Evolutionary conservation across 2,797 vertebrate genomes (phyloP).

Genomic region (Melanotaenia nigrans): DNA sequence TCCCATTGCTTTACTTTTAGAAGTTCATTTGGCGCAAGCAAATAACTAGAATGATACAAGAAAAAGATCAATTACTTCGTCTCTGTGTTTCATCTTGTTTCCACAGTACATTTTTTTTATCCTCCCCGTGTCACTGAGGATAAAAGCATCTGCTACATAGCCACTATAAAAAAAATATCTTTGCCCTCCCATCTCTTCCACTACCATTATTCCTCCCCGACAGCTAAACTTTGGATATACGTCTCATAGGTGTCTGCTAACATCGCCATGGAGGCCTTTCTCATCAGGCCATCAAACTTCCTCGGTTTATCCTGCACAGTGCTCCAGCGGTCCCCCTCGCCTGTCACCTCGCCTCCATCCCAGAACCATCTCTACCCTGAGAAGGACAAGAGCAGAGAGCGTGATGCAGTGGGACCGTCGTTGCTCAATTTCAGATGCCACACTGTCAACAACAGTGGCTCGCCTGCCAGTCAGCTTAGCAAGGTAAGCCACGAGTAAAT

Average conservation of each 20-base stretch:
- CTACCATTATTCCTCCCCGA: neutral
- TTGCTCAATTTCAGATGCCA: conserved; percentile 90
- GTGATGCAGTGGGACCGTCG: conserved; percentile 70
- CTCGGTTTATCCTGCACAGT: conserved; percentile 88
- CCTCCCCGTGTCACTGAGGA: conserved; percentile 33
- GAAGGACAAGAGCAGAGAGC: conserved; percentile 51
- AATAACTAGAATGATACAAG: conserved; percentile 45
- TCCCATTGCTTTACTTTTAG: conserved; percentile 39
- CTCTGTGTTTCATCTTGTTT: conserved; percentile 51
- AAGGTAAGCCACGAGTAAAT: conserved; percentile 78
- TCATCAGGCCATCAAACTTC: conserved; percentile 85
- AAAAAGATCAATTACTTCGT: conserved; percentile 61
- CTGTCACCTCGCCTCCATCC: conserved; percentile 48
- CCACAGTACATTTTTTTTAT: conserved; percentile 19
- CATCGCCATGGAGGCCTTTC: conserved; percentile 89
- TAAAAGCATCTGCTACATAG: conserved; percentile 56
- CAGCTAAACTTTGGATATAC: neutral
- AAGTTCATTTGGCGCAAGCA: conserved; percentile 56
- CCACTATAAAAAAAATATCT: conserved; percentile 31
- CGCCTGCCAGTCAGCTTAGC: conserved; percentile 84
- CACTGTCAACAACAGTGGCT: conserved; percentile 83
- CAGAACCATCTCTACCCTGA: conserved; percentile 58
- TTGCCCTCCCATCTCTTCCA: neutral
- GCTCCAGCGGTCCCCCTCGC: conserved; percentile 72
- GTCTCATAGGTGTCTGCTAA: conserved; percentile 85